Evolutionary conservation across 2,113 vertebrate species (phyloP).

Genomic region (Collichthys lucidus): DNA sequence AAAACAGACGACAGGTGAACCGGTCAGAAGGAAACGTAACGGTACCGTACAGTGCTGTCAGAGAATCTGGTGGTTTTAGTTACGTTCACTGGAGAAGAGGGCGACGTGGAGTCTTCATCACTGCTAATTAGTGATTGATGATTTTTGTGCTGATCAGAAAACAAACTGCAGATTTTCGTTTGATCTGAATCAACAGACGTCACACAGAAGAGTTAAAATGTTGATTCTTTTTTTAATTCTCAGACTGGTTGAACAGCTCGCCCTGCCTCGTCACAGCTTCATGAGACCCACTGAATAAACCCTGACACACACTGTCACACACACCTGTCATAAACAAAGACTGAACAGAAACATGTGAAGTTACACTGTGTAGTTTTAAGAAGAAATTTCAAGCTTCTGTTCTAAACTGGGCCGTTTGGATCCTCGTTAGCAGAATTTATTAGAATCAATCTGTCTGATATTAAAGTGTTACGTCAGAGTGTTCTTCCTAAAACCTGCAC

Average conservation of each 20-base stretch:
- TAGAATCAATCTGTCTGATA: constrained; percentile 8
- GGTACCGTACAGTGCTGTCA: too few species aligned
- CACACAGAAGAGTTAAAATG: constrained; percentile 55
- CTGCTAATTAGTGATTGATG: too few species aligned
- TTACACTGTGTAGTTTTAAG: constrained; percentile 50
- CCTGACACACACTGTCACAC: neutral
- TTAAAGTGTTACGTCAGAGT: constrained; percentile 16
- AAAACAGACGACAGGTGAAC: too few species aligned
- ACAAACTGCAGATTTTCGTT: too few species aligned
- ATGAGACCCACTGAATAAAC: neutral
- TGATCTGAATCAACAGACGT: neutral
- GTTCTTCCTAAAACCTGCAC: constrained; percentile 51
- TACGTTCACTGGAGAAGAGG: too few species aligned
- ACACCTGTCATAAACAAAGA: neutral
- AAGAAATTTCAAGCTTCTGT: constrained; percentile 26
- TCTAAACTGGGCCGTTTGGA: constrained; percentile 11
- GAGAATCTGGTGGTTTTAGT: too few species aligned
- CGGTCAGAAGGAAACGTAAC: too few species aligned
- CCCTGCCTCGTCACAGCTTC: constrained; percentile 29
- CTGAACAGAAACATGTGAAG: constrained; percentile 37
- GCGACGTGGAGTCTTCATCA: too few species aligned
- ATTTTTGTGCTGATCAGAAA: too few species aligned
- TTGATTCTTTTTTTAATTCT: constrained; percentile 75
- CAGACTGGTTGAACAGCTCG: constrained; percentile 44
- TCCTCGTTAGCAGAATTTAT: neutral